phyloP scores from a whole-genome alignment of 1,140 invertebrate species.

The Lordiphosa stackelbergi region DNA sequence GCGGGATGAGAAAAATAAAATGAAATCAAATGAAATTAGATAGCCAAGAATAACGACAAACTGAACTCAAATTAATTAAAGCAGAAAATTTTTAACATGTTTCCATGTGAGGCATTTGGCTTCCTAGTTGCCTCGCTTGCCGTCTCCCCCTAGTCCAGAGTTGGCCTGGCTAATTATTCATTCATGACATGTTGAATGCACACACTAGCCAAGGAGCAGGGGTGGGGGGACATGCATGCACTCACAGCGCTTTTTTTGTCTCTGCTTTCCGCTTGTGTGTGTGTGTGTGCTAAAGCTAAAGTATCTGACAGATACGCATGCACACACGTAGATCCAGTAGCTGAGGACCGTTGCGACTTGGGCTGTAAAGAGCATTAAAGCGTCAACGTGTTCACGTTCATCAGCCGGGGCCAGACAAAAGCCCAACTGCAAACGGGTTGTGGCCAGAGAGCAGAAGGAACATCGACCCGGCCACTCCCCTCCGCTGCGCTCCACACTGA shows the following conservation, averaged over 20 bases:
- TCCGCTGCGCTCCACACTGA: constrained; percentile 1
- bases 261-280: constrained; percentile 23
- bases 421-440: constrained; percentile 39
- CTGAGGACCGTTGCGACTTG: constrained; percentile 15
- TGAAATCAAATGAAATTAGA: constrained; percentile 53
- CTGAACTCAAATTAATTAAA: constrained; percentile 62
- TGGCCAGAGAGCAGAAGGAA: constrained; percentile 42
- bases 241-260: constrained; percentile 50
- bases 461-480: constrained; percentile 8
- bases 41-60: constrained; percentile 29
- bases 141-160: background rate
- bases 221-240: constrained; percentile 11
- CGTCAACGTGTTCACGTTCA: constrained; percentile 54
- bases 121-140: constrained; percentile 43
- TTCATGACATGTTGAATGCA: constrained; percentile 75
- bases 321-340: constrained; percentile 34
- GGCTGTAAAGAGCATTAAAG: constrained; percentile 46
- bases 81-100: constrained; percentile 59
- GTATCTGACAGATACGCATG: constrained; percentile 69
- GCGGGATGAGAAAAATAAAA: constrained; percentile 36
- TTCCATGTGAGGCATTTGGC: constrained; percentile 52
- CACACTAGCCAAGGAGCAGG: constrained; percentile 25
- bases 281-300: constrained; percentile 43
- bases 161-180: constrained; percentile 66
- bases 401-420: constrained; percentile 41